Percentiles rank a stretch among this genome's conserved stretches.
Evolutionary conservation across 2,888 invertebrate species (phyloP).

Genomic region (Neoitamus cyanurus): DNA sequence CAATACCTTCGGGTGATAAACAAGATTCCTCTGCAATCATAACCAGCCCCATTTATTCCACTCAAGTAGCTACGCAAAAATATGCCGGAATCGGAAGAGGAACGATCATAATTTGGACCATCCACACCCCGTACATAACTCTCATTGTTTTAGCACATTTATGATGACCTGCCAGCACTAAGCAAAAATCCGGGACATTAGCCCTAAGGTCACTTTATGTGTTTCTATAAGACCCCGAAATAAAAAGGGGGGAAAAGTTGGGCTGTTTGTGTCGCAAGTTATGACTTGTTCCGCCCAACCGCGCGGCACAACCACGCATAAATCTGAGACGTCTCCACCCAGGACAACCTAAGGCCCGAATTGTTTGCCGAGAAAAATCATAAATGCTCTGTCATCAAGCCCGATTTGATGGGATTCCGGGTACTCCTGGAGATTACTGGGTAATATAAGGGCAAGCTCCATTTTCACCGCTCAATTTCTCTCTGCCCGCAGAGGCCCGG

Average conservation of each 20-base stretch:
- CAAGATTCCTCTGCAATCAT: neutral
- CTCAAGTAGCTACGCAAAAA: neutral
- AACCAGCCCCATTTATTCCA: neutral
- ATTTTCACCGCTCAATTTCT: neutral
- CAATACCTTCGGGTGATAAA: neutral
- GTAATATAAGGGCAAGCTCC: neutral
- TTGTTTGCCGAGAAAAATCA: neutral
- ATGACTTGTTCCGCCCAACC: neutral
- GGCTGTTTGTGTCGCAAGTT: neutral
- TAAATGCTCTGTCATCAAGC: constrained; percentile 1
- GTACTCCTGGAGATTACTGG: neutral
- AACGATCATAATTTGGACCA: neutral
- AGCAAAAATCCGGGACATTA: neutral
- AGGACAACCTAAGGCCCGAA: neutral
- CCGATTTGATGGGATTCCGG: neutral
- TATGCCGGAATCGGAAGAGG: neutral
- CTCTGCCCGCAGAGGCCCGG: neutral
- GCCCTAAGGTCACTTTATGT: neutral
- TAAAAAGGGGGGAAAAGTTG: neutral
- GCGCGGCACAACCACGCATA: neutral
- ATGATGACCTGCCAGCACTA: neutral
- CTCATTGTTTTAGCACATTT: constrained; percentile 1
- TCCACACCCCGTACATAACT: neutral
- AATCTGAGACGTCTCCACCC: neutral
- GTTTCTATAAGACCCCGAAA: neutral